These are phyloP conservation scores for Aleiodes leptofemur DNA, from an alignment of 2,888 invertebrate genomes.

Conservation along the genomic window DNA sequence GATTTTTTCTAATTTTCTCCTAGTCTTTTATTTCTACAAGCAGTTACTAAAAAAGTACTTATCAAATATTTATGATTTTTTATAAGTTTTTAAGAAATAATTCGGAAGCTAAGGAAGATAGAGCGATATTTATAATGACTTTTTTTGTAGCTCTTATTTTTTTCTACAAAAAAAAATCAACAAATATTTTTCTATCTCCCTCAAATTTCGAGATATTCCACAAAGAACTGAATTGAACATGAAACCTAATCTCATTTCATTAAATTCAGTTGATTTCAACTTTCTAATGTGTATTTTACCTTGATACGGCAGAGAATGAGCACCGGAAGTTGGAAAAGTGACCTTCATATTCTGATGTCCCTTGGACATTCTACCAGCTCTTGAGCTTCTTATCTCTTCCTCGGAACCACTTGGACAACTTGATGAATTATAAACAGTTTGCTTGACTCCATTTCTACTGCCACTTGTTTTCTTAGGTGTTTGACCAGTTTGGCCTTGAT, in stretches of 20 bases:
- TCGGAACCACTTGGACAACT: constrained; percentile 78
- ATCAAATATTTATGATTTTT: too few species aligned
- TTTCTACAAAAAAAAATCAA: too few species aligned
- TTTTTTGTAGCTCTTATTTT: too few species aligned
- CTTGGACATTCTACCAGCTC: constrained; percentile 72
- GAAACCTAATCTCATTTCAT: neutral
- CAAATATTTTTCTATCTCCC: too few species aligned
- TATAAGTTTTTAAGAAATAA: too few species aligned
- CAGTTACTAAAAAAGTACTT: too few species aligned
- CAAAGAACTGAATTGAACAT: constrained; percentile 22
- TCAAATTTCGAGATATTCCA: neutral
- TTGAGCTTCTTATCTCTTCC: constrained; percentile 73
- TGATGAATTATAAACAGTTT: constrained; percentile 75
- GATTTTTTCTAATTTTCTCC: too few species aligned
- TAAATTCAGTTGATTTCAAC: neutral
- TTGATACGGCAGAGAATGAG: constrained; percentile 61
- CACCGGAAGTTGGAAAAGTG: constrained; percentile 51
- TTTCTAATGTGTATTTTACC: constrained; percentile 54
- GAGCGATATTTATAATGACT: too few species aligned
- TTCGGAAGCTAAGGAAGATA: too few species aligned
- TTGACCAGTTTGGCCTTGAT: constrained; percentile 36
- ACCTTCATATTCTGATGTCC: constrained; percentile 74
- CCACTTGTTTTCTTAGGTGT: constrained; percentile 79
- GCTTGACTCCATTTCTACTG: constrained; percentile 73
- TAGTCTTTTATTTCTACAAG: too few species aligned